Evolutionary conservation across 2,113 vertebrate species (phyloP), one percentile per base, ranked within the genome.

Genomic region (Toxotes chatareus): DNA sequence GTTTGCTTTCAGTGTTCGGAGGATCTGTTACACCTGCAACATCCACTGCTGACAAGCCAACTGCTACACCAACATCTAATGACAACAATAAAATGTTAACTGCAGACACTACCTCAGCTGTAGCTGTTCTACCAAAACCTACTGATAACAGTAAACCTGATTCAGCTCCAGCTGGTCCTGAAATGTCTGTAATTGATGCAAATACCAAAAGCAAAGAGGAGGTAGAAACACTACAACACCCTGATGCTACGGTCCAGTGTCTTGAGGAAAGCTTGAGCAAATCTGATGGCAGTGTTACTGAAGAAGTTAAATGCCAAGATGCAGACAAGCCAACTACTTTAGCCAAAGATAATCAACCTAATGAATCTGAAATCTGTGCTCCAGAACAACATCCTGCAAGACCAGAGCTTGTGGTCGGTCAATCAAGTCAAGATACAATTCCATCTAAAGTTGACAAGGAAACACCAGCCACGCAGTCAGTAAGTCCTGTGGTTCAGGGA

Each of bases 81-180:
- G 91, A 95, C 85, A 31, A 68, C 9, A 75, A 59, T 7, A 77
- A 73, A 74, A 53, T 17, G 34, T 16, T 67, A 73, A 34, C 8
- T 23, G 72, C 73, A 53, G 55, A 78, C 34, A 73, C 19, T 17
- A 42, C 46, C 47, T 63, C 66, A 64, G 27, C 10, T 92, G 90
- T 55, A 91, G 93, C 17, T 90, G 93, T 71, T 74, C 82, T 79
- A 91, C 87, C 65, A 86, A 86, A 91, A 89, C 57, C 84, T 86
- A 81, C 68, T 89, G 91, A 96, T 91, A 49, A 76, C 21, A 80
- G 10, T 56, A 84, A 70, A 82, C 53, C 55, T 7, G 23, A 13
- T 38, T 3, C 31, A 60, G 16, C 32, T 70, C 14, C 69, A 46
- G 12, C 11, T 79, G 4, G 4, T 65, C 19, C 55, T 68, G 61